Base-by-base conservation (phyloP, 1,140 invertebrate species). In the Drosophila pandora region DNA sequence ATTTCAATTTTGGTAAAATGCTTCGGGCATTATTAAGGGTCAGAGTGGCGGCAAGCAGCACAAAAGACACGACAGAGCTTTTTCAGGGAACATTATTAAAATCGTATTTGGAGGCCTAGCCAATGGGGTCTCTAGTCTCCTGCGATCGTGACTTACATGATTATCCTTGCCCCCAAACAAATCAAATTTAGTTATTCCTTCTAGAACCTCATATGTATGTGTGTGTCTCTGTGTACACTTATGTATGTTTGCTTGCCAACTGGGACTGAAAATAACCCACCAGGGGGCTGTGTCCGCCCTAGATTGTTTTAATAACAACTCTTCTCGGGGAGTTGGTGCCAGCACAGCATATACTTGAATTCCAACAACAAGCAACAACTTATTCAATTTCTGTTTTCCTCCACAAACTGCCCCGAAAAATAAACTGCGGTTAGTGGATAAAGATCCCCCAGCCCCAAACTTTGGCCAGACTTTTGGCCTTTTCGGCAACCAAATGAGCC, bases 1-100 rank as follows among this genome's bases (percentile, higher is more conserved):
- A 82, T 85, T 85, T 85, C 82, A 85, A 85, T 85, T 82, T 85
- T 87, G 79, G 76, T 69, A 73, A 85, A 84, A 84, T 64, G 81
- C 80, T 87, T 87, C 56, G 82, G 74, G 65, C 53, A 76, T 83
- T 79, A 83, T 83, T 76, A 83, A 67, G 75, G 57, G 67, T 22
- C 13, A 28, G 32, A 9, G 37, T 25, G 34, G 23, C 41, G 17
- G 28, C 57, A 47, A 50, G 32, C 2, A 37, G 28, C 50, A 21
- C 75, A 67, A 39, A 39, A 62, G 54, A 34, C 52, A 76, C 52
- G 34, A 28, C 41, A 61, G 56, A 41, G 57, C 55, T 70, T 39
- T 67, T 49, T 53, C 65, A 41, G 63, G 69, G 58, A 82, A 71
- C 74, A 87, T 85, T 82, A 85, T 87, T 82, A 87, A 87, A 87